Conservation (phyloP, 2,888 invertebrate species). For the Nomada ruficornis region DNA sequence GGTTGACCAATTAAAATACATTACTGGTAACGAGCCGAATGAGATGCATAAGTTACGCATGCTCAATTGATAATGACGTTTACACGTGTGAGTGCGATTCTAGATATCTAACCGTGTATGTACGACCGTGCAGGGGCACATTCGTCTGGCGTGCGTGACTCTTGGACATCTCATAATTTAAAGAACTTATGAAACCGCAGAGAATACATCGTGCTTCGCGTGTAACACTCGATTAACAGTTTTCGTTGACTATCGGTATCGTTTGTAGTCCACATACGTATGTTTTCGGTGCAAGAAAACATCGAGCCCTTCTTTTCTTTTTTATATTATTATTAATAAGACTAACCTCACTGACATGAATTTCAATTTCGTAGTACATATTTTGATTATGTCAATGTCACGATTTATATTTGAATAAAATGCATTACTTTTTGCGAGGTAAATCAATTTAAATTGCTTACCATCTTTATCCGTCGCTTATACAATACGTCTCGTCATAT, state of each 20-base stretch:
- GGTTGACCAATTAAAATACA: constrained; percentile 82
- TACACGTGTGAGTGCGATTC: constrained; percentile 48
- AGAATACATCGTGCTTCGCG: constrained; percentile 44
- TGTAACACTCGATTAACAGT: constrained; percentile 24
- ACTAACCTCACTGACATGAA: too few relatives aligned
- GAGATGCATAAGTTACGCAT: constrained; percentile 77
- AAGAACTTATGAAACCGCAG: constrained; percentile 34
- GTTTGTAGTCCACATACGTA: neutral
- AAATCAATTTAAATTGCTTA: too few relatives aligned
- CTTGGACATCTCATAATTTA: constrained; percentile 48
- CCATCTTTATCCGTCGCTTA: too few relatives aligned
- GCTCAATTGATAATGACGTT: constrained; percentile 74
- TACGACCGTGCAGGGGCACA: constrained; percentile 16
- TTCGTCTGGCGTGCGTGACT: constrained; percentile 43
- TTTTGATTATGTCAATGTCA: too few relatives aligned
- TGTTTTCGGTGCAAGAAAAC: too few relatives aligned
- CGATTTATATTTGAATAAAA: too few relatives aligned
- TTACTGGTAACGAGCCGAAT: constrained; percentile 82
- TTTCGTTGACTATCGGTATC: neutral
- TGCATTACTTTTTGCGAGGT: too few relatives aligned
- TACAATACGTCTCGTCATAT: too few relatives aligned
- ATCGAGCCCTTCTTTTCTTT: too few relatives aligned
- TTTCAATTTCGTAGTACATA: too few relatives aligned
- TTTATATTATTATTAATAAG: too few relatives aligned
- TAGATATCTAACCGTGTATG: constrained; percentile 5